Conservation (phyloP, 2,113 vertebrate species). For the Pyrgilauda ruficollis region DNA sequence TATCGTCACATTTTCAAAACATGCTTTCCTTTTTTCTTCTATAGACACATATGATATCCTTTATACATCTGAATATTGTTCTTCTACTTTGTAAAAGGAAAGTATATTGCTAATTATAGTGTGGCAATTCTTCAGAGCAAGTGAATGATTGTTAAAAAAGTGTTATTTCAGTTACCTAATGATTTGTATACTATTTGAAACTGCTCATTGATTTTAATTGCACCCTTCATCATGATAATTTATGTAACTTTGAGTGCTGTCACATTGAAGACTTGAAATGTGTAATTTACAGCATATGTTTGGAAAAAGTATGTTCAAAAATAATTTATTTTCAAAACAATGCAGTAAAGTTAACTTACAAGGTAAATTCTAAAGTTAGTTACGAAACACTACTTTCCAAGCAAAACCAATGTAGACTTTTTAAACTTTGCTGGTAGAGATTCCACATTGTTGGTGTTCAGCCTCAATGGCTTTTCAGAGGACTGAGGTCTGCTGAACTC, state of each 20-base stretch:
- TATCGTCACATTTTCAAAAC: neutral
- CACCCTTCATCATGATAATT: slow-evolving; percentile 12
- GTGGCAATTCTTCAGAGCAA: neutral
- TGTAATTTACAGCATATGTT: neutral
- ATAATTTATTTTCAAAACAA: neutral
- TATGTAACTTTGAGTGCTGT: neutral
- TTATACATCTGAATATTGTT: neutral
- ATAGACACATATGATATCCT: neutral
- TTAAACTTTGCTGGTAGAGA: neutral
- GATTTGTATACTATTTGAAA: neutral
- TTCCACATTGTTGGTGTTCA: neutral
- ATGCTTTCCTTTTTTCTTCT: neutral
- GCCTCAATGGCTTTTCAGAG: neutral
- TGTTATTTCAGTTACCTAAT: slow-evolving; percentile 36
- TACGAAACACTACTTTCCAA: neutral
- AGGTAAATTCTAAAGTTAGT: neutral
- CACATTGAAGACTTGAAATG: neutral
- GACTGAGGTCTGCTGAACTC: neutral
- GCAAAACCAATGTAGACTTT: neutral
- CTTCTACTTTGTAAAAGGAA: neutral
- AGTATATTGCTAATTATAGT: neutral
- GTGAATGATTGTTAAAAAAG: neutral
- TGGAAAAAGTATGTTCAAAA: neutral
- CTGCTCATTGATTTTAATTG: slow-evolving; percentile 46
- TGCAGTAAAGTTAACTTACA: neutral